Percentiles rank a stretch among this genome's conserved stretches.
phyloP scores from a whole-genome alignment of 2,113 vertebrate genomes.

The Pseudorasbora parva region DNA sequence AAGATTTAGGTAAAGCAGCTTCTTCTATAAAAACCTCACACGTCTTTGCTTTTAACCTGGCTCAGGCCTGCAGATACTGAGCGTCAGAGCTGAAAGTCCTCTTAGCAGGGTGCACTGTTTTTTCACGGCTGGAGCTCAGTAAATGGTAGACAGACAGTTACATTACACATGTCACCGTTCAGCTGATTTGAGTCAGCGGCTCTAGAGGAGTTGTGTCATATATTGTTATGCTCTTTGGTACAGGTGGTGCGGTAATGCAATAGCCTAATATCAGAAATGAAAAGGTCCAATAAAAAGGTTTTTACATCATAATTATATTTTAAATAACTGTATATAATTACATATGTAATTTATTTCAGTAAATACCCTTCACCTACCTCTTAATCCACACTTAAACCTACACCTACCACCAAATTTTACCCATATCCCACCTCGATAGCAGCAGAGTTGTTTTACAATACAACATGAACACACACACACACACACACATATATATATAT shows the following conservation, averaged over 20 bases:
- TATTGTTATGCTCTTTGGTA: not conserved
- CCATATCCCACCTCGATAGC: too few species aligned
- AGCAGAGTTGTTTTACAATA: too few species aligned
- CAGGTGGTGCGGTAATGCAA: not conserved
- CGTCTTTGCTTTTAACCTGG: not conserved
- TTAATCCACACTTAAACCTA: too few species aligned
- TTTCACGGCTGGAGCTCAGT: not conserved
- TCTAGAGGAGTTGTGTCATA: not conserved
- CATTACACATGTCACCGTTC: not conserved
- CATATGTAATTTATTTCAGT: too few species aligned
- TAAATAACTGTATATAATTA: too few species aligned
- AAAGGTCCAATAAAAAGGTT: too few species aligned
- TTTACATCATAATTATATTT: too few species aligned
- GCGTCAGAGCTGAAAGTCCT: not conserved
- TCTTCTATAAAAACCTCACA: constrained; percentile 3
- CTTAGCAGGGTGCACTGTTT: not conserved
- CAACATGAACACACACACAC: too few species aligned
- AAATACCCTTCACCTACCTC: too few species aligned
- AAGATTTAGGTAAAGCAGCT: constrained; percentile 43
- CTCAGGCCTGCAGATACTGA: not conserved
- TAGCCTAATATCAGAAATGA: not conserved
- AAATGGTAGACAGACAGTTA: constrained; percentile 5
- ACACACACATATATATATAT: too few species aligned
- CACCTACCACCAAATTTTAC: too few species aligned
- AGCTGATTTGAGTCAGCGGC: not conserved